Evolutionary conservation across 2,888 invertebrate species (phyloP), one percentile per base, ranked within the genome.

Genomic region (Drosophila helvetica): DNA sequence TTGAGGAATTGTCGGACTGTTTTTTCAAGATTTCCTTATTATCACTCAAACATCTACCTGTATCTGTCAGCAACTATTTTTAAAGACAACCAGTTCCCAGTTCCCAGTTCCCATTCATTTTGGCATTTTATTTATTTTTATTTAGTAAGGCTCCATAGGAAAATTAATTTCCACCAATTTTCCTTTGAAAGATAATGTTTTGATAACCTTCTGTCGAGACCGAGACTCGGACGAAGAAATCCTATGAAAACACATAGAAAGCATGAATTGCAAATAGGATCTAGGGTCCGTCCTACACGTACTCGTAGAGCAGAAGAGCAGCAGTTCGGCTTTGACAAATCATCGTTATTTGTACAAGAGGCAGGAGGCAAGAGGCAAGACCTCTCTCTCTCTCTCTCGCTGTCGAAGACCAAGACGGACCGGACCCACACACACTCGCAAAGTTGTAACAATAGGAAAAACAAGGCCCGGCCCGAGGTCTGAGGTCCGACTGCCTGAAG

Each of bases 151-250:
- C 79, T 86, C 78, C 76, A 84, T 77, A 74, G 75, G 78, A 74
- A 79, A 89, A 88, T 87, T 87, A 88, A 89, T 88, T 85, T 84
- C 79, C 67, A 89, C 74, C 79, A 86, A 87, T 89, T 89, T 89
- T 80, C 84, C 56, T 73, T 43, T 59, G 68, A 87, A 80, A 63
- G 58, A 84, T 65, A 86, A 85, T 89, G 78, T 88, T 88, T 57
- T 79, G 60, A 54, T 89, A 89, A 85, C 81, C 77, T 84, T 83
- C 65, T 61, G 74, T 65, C 27, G 72, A 54, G 67, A 67, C 54
- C 52, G 46, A 12, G 33, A 25, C 46, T 45, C 30, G 51, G 77
- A 73, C 71, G 60, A 75, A 79, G 85, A 82, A 82, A 89, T 89
- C 88, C 88, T 89, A 90, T 89, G 63, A 88, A 86, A 86, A 88